A percentile compares a stretch with the other conserved stretches of the same genome.
Conservation (phyloP, 2,113 vertebrate species). For the Pterocles orientalis region DNA sequence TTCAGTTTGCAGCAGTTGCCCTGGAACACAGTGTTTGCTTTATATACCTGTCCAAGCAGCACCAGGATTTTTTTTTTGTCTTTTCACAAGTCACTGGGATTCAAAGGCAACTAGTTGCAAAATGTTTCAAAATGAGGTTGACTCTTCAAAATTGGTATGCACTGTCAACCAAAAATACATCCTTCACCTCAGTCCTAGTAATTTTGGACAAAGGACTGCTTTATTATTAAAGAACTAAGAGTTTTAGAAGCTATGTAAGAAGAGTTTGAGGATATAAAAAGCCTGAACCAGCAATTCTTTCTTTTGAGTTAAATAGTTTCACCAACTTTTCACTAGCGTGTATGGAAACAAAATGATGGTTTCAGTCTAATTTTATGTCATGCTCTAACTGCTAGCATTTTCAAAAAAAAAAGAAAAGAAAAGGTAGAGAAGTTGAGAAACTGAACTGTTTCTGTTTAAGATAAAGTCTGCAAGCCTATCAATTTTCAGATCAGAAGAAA, state of each 20-base stretch:
- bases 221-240: neutral
- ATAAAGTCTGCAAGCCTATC: neutral
- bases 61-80: neutral
- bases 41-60: neutral
- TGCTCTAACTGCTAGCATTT: neutral
- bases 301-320: neutral
- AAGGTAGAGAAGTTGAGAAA: neutral
- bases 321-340: neutral
- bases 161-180: neutral
- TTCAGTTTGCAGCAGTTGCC: neutral
- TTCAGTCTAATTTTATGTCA: neutral
- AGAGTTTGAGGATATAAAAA: neutral
- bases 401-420: neutral
- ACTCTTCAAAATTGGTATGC: neutral
- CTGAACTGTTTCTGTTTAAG: neutral
- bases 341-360: neutral
- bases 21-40: neutral
- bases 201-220: neutral
- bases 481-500: neutral
- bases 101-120: neutral
- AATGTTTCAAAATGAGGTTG: neutral
- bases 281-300: neutral
- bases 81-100: neutral
- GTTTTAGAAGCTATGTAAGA: neutral
- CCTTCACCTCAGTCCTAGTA: neutral